These are phyloP conservation scores for Ganaspis brasiliensis DNA, from an alignment of 2,888 invertebrate species.

Conservation along the genomic window DNA sequence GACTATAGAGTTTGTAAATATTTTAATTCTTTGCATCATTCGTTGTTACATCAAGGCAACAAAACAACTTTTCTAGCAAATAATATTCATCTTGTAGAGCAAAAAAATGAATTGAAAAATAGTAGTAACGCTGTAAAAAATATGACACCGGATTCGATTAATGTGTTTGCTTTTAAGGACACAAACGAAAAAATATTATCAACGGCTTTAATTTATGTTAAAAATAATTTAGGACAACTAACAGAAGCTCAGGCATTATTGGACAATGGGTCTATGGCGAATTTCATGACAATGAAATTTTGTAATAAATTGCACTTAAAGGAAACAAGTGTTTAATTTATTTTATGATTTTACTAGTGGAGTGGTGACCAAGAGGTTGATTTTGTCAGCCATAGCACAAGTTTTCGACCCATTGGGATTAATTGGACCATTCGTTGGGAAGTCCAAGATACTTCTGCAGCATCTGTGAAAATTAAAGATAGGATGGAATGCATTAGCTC, in stretches of 20 bases:
- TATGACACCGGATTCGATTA: background rate
- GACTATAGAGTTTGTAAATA: background rate
- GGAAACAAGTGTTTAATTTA: background rate
- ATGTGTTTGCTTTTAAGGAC: background rate
- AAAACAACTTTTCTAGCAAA: too few relatives aligned
- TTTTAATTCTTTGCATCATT: background rate
- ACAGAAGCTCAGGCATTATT: background rate
- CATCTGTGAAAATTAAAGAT: too few relatives aligned
- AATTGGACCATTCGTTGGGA: conserved; percentile 53
- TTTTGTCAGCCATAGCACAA: conserved; percentile 55
- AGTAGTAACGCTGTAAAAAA: background rate
- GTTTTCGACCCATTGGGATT: conserved; percentile 65
- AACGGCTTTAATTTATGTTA: background rate
- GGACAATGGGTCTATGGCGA: background rate
- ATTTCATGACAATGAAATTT: background rate
- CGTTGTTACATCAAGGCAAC: background rate
- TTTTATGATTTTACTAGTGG: background rate
- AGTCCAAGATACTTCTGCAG: too few relatives aligned
- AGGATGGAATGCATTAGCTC: too few relatives aligned
- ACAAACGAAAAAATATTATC: background rate
- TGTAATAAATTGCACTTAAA: background rate
- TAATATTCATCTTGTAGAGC: background rate
- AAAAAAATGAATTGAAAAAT: background rate
- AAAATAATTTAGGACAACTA: background rate
- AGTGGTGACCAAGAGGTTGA: conserved; percentile 29